A percentile compares a stretch with the other conserved stretches of the same genome.
phyloP scores from a whole-genome alignment of 2,888 invertebrate species.

The Chesias legatella region DNA sequence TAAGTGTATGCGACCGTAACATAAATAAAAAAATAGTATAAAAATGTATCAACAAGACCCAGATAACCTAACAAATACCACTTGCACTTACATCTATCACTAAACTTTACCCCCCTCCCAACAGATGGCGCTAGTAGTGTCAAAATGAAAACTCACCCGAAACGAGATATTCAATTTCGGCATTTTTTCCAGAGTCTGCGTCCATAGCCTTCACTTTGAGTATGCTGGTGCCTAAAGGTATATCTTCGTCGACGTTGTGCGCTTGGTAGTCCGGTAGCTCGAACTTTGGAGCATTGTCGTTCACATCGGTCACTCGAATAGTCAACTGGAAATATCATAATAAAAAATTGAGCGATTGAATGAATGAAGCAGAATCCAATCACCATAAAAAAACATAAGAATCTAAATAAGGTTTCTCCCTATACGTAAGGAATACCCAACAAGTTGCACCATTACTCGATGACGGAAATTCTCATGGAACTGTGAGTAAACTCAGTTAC shows the following conservation, averaged over 20 bases:
- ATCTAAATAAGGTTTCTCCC: no score
- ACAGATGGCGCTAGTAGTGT: conserved; percentile 37
- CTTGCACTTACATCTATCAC: conserved; percentile 30
- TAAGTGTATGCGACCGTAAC: no score
- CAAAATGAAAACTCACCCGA: conserved; percentile 58
- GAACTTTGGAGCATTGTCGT: conserved; percentile 98
- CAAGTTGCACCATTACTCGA: no score
- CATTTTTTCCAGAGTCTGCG: conserved; percentile 96
- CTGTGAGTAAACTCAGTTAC: no score
- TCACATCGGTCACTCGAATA: conserved; percentile 96
- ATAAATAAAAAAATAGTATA: no score
- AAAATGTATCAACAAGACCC: conserved; percentile 13
- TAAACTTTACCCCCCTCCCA: background rate
- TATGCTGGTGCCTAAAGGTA: conserved; percentile 94
- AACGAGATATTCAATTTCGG: conserved; percentile 95
- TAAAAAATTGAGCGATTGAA: conserved; percentile 4
- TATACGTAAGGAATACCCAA: no score
- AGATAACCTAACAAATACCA: no score
- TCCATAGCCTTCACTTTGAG: conserved; percentile 97
- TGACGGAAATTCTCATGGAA: no score
- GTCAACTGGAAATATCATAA: conserved; percentile 84
- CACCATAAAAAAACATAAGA: no score
- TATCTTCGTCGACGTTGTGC: conserved; percentile 97
- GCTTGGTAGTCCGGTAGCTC: conserved; percentile 98
- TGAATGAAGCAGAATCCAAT: background rate